Conservation (phyloP, 2,113 vertebrate genomes). For the Lamprotornis superbus region DNA sequence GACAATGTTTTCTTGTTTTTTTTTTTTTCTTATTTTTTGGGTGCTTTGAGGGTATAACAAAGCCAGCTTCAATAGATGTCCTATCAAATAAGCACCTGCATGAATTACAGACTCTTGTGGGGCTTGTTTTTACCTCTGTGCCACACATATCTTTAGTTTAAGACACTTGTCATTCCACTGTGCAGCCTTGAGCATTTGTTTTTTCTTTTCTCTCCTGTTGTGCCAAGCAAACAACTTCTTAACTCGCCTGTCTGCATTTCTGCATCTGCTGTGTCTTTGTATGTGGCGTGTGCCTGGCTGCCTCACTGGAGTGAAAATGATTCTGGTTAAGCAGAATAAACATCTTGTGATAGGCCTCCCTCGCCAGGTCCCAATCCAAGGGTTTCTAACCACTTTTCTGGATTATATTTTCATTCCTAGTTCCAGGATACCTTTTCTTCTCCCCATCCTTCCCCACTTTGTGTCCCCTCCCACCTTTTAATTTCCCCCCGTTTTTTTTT, state of each 20-base stretch:
- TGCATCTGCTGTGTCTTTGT: neutral
- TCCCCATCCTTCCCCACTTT: accelerated
- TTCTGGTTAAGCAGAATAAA: neutral
- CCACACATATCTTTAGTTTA: neutral
- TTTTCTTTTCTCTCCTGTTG: slow-evolving; percentile 4
- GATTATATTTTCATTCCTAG: neutral
- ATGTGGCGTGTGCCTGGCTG: neutral
- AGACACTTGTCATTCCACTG: neutral
- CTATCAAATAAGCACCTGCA: neutral
- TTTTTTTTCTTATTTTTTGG: neutral
- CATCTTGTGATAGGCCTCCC: neutral
- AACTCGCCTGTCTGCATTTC: neutral
- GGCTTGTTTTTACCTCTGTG: slow-evolving; percentile 10
- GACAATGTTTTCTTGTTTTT: neutral
- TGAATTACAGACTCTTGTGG: neutral
- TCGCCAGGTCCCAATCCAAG: neutral
- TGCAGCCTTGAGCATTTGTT: neutral
- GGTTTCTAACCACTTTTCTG: neutral
- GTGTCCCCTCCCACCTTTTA: accelerated
- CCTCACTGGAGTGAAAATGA: neutral
- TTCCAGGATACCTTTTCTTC: neutral
- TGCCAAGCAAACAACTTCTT: neutral
- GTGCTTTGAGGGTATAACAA: neutral
- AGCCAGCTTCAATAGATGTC: neutral
- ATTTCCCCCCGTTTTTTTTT: too few relatives aligned